phyloP scores from a whole-genome alignment of 2,113 vertebrate species.

The Clarias batrachus region DNA sequence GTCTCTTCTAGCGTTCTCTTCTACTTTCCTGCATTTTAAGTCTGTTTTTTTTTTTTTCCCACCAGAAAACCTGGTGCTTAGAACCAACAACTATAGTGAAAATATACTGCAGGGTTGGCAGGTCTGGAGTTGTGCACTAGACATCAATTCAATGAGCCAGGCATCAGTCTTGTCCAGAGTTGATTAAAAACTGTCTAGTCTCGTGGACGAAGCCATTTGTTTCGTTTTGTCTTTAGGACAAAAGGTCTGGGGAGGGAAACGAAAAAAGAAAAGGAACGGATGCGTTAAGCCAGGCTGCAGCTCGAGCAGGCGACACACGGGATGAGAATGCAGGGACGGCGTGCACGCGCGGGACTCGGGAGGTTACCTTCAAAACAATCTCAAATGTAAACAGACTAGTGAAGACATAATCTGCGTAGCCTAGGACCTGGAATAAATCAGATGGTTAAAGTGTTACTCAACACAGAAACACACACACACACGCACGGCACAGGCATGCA shows the following conservation, averaged over 20 bases:
- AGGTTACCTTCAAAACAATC: constrained; percentile 98
- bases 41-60: not conserved
- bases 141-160: constrained; percentile 63
- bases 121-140: constrained; percentile 44
- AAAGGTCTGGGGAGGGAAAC: constrained; percentile 72
- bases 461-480: constrained; percentile 67
- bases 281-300: constrained; percentile 83
- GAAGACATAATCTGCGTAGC: constrained; percentile 99
- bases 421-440: constrained; percentile 98
- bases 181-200: constrained; percentile 60
- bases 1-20: not conserved
- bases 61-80: not conserved
- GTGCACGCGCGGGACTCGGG: constrained; percentile 72
- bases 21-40: not conserved
- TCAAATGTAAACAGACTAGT: constrained; percentile 99
- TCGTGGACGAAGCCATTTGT: constrained; percentile 40
- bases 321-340: constrained; percentile 83
- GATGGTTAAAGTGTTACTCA: constrained; percentile 85
- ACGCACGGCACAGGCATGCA: constrained; percentile 67
- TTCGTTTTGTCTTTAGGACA: constrained; percentile 63
- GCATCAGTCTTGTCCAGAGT: constrained; percentile 64
- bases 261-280: constrained; percentile 69
- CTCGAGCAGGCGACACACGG: constrained; percentile 82
- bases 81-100: not conserved
- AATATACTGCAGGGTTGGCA: not conserved